Evolutionary conservation across 2,797 vertebrate species (phyloP).

Genomic region (Ctenopoma kingsleyae): DNA sequence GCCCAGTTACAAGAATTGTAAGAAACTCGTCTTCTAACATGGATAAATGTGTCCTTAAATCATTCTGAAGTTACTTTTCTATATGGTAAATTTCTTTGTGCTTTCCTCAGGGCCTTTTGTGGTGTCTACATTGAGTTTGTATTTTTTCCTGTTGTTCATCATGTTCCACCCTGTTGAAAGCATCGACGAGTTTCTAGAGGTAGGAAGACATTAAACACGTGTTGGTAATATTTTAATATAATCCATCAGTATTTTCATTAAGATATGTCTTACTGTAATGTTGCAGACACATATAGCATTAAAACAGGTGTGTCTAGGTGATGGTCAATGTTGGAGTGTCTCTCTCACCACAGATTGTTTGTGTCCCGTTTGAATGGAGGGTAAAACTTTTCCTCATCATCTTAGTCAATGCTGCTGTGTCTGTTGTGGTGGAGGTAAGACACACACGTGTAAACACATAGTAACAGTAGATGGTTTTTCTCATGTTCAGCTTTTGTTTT

Average conservation of each 20-base stretch:
- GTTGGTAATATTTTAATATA: constrained; percentile 9
- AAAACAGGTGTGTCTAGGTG: neutral
- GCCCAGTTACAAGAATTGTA: constrained; percentile 97
- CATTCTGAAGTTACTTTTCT: neutral
- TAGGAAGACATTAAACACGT: constrained; percentile 67
- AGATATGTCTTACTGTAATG: neutral
- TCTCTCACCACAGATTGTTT: constrained; percentile 87
- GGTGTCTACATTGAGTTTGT: constrained; percentile 86
- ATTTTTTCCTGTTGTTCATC: constrained; percentile 90
- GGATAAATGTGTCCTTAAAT: neutral
- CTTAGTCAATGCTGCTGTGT: constrained; percentile 87
- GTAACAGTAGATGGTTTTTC: constrained; percentile 37
- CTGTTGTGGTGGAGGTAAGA: constrained; percentile 92
- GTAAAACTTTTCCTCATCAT: constrained; percentile 88
- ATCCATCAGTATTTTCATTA: neutral
- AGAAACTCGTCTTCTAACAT: constrained; percentile 45
- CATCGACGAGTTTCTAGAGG: constrained; percentile 89
- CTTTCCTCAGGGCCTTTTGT: constrained; percentile 88
- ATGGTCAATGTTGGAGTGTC: neutral
- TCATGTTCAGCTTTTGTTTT: constrained; percentile 60
- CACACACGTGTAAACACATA: constrained; percentile 13
- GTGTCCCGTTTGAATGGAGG: constrained; percentile 92
- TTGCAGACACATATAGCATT: neutral
- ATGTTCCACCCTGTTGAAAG: constrained; percentile 88
- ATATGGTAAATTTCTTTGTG: constrained; percentile 16